These are phyloP conservation scores for Brotula barbata DNA, from an alignment of 2,797 vertebrate species.

Conservation along the genomic window DNA sequence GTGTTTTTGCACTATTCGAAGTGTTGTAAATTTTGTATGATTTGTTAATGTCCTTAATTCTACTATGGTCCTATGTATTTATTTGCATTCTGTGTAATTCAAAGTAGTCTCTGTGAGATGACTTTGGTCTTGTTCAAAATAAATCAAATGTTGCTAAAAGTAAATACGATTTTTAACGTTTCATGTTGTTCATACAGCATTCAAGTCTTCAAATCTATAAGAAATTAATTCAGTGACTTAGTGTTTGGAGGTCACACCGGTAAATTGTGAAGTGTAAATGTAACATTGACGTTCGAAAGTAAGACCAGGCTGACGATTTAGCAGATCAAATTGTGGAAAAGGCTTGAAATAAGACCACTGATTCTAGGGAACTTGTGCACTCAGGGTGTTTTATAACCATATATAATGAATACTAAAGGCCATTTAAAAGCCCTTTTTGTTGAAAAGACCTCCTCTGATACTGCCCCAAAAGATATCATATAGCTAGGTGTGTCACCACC, in stretches of 20 bases:
- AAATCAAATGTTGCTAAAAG: slow-evolving; percentile 75
- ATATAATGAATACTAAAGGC: too few relatives aligned
- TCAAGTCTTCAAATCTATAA: neutral
- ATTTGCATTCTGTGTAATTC: slow-evolving; percentile 80
- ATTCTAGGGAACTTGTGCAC: too few relatives aligned
- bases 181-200: neutral
- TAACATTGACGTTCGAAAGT: too few relatives aligned
- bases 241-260: neutral
- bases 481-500: too few relatives aligned
- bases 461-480: too few relatives aligned
- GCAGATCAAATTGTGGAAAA: too few relatives aligned
- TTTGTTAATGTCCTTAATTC: slow-evolving; percentile 74
- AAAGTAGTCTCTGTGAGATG: slow-evolving; percentile 85
- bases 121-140: slow-evolving; percentile 79
- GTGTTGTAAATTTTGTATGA: slow-evolving; percentile 80
- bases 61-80: slow-evolving; percentile 76
- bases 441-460: too few relatives aligned
- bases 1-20: slow-evolving; percentile 81
- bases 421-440: too few relatives aligned
- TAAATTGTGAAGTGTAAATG: too few relatives aligned
- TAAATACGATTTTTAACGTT: slow-evolving; percentile 15
- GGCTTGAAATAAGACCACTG: too few relatives aligned
- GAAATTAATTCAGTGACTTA: neutral
- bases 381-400: too few relatives aligned
- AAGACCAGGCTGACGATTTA: too few relatives aligned